Base-by-base conservation (phyloP, 2,888 invertebrate species). In the Agrilus biguttatus region DNA sequence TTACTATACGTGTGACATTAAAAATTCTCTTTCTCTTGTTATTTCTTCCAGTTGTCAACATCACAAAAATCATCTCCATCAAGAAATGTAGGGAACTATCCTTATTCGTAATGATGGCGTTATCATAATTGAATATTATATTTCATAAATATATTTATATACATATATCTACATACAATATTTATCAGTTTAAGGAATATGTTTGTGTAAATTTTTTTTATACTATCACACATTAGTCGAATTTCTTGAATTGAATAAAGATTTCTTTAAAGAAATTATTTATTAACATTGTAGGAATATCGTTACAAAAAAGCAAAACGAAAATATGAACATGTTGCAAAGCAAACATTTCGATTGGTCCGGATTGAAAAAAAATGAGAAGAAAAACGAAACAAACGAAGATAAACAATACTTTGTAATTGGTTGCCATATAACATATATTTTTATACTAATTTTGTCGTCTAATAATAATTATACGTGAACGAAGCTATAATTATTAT, bases 231-330 rank as follows among this genome's bases (percentile, higher is more conserved):
- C 17, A 23, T 42, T n/a, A 37, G 14, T 32, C 17, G 5, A 33
- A 28, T 41, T 39, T 45, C 14, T n/a, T 45, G 21, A 6, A 21
- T 21, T 7, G 21, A 21, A 21, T 21, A 21, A 17, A 17, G 17
- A 17, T 44, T 13, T 41, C 38, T 41, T 38, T 41, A 41, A 44
- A 38, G 28, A 40, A 41, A 17, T 28, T 10, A 10, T 28, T 10
- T 10, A 33, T 43, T 52, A 49, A 43, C 46, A 47, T 62, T 62
- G 49, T 56, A 63, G 63, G 61, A 55, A 40, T 53, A 56, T 52
- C 58, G 60, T 53, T 61, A 60, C 53, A 57, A 51, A 50, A 62
- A 55, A 54, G 55, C 58, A 34, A 63, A 62, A 52, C 51, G 61
- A 49, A 63, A 62, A 55, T 49, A 51, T 38, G 36, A 43, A 10